Base-by-base conservation (phyloP, 2,888 invertebrate species). In the Epicampocera succincta region DNA sequence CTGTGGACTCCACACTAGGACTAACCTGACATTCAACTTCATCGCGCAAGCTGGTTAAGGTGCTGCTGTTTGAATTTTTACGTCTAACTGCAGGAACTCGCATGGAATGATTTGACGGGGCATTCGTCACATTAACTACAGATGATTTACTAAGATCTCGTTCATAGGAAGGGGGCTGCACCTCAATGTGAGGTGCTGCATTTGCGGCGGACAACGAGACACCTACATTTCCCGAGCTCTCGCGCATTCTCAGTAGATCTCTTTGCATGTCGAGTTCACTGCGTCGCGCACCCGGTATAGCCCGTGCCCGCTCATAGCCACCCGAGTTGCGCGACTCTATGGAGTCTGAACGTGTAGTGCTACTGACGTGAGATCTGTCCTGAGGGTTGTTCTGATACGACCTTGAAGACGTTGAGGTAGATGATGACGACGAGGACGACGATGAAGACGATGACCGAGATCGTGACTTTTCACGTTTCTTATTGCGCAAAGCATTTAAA, bases 1-100 rank as follows among this genome's bases (percentile, higher is more conserved):
- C 91, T 12, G 90, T 90, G 3, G 93, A 93, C 85, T 93, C 93
- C 76, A 93, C 88, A 86, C 93, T 94, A 15, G 92, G 93, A 83
- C 93, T 93, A 19, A 87, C 85, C 25, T 92, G 92, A 60, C 92
- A 92, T 75, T 93, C 92, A 11, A 92, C 92, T 84, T 93, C 93
- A 77, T 92, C 92, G 15, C 90, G 86, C 80, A 93, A 92, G 84
- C 93, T 93, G 0, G 92, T 92, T 58, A 93, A 90, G 13, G 92
- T 93, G 86, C 93, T 93, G 86, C 93, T 93, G 71, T 91, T 91
- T 9, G 90, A 91, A 52, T 82, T 82, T n/a, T 89, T 87, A 66
- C 87, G 88, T 77, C 89, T 89, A 21, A 87, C 87, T 9, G 86
- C 60, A 15, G 89, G 88, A 58, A 89, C 76, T 9, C 88, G 83